Base-by-base conservation (phyloP, 1,140 invertebrate genomes). In the Orius insidiosus region DNA sequence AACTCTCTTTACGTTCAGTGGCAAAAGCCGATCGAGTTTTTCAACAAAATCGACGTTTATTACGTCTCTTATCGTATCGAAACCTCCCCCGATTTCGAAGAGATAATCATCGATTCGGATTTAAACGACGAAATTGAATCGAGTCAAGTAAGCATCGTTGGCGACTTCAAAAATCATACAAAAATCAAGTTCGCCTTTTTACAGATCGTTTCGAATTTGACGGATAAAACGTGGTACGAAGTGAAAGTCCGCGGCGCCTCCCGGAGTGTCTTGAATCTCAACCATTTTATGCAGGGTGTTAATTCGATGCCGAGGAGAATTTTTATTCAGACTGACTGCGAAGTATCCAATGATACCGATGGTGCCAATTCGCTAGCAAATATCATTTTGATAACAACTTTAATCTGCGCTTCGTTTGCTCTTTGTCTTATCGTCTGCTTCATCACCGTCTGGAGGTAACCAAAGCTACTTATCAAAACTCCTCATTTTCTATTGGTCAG, bases 1-100 rank as follows among this genome's bases (percentile, higher is more conserved):
- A 79, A 84, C 52, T 74, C 79, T 10, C 68, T 89, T 8, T 81
- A 73, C 58, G 63, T 90, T 15, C 77, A 85, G 53, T 90, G 85
- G 85, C 70, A 76, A 41, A 68, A 79, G 52, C 85, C 85, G 1
- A 62, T 68, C 18, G 68, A 70, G 49, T 83, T 74, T 59, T 78
- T 76, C 61, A 77, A 79, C 56, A 72, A 75, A 4, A 72, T 88
- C 48, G 81, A 88, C 63, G 76, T 73, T 54, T 89, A 86, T 61
- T 78, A 79, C 56, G 73, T 89, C 51, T 77, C 74, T 46, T 78
- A 78, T 48, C 62, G 68, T n/a, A 63, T 65, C 50, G 70, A 74
- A 53, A 69, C 68, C 47, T 62, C 65, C 31, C 62, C 63, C 45
- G 65, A 72, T 46, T 71, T 70, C 56, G 68, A 76, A 42, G 73